Base-by-base conservation (phyloP, 2,113 vertebrate species). In the Laticauda colubrina region DNA sequence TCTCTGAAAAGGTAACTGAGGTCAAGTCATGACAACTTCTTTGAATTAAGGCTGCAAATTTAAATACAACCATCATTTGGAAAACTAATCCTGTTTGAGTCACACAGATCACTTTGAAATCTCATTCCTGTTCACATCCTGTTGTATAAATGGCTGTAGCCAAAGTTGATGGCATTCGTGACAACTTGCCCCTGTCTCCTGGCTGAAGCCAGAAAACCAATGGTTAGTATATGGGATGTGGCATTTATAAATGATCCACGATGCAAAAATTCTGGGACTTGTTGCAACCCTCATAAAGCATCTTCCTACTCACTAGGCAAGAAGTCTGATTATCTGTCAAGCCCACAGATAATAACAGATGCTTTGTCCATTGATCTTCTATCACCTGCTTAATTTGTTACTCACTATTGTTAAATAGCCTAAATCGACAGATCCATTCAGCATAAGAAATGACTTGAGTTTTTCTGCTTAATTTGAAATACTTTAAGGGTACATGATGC, bases 401-500 rank as follows among this genome's bases (percentile, higher is more conserved):
- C 15, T 96, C 15, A 1, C 59, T 93, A 15, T 94, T 54, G 48
- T 94, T 93, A 90, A 0, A 18, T 1, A 92, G 92, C 24, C 93
- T 56, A 95, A 92, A 95, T 94, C 55, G 59, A 20, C 48, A 92
- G 91, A 85, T 88, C 75, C 20, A 94, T 91, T 92, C 93, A 11
- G 9, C 56, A 48, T 26, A 59, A 91, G 88, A 93, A 90, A 29
- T 92, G 34, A 90, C 81, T 94, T 9, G 2, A 20, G 10, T 53
- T 85, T 91, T 96, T 92, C 88, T 91, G 48, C 34, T 94, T 92
- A 90, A n/a, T 90, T 94, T 95, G 93, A 64, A 94, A 93, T 91
- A 64, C 91, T 96, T 95, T 94, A 88, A 91, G 59, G 96, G 90
- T 94, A 94, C 93, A 94, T 89, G 94, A 53, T 94, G 54, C 93